A percentile compares a stretch with the other conserved stretches of the same genome.
Conservation (phyloP, 92 coral and sea anemone genomes). For the Porites evermanni region DNA sequence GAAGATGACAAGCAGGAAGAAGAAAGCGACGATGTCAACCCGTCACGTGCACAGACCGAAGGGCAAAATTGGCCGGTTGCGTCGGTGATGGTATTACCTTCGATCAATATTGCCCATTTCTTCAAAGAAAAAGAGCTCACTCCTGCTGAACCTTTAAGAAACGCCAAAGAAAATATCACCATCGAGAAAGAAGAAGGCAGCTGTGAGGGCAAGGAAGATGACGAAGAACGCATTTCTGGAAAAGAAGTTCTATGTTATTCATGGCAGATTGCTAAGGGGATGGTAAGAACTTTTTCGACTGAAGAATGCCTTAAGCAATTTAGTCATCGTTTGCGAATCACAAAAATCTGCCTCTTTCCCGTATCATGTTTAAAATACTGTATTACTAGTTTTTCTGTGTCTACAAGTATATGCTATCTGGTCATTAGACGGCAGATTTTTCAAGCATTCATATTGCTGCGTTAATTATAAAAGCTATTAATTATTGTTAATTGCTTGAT, state of each 20-base stretch:
- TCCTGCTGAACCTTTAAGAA: neutral
- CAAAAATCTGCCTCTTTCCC: too few relatives aligned
- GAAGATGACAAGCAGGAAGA: neutral
- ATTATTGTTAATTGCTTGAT: too few relatives aligned
- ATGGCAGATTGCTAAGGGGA: constrained; percentile 82
- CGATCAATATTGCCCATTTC: neutral
- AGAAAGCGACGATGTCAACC: neutral
- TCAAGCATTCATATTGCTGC: too few relatives aligned
- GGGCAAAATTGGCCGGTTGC: neutral
- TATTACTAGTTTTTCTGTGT: too few relatives aligned
- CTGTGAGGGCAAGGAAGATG: constrained; percentile 39
- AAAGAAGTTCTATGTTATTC: constrained; percentile 75
- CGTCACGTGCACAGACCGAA: neutral
- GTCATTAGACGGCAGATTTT: too few relatives aligned
- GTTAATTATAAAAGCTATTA: too few relatives aligned
- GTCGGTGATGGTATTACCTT: neutral
- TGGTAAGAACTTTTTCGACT: constrained; percentile 53
- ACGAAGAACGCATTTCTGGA: constrained; percentile 45
- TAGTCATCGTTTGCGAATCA: too few relatives aligned
- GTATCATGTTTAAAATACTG: too few relatives aligned
- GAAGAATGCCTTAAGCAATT: too few relatives aligned
- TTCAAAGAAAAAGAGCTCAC: neutral
- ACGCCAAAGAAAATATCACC: neutral
- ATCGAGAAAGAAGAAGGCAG: neutral
- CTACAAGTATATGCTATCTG: too few relatives aligned